Evolutionary conservation across 2,113 vertebrate genomes (phyloP), one percentile per base, ranked within the genome.

Genomic region (Chauna torquata): DNA sequence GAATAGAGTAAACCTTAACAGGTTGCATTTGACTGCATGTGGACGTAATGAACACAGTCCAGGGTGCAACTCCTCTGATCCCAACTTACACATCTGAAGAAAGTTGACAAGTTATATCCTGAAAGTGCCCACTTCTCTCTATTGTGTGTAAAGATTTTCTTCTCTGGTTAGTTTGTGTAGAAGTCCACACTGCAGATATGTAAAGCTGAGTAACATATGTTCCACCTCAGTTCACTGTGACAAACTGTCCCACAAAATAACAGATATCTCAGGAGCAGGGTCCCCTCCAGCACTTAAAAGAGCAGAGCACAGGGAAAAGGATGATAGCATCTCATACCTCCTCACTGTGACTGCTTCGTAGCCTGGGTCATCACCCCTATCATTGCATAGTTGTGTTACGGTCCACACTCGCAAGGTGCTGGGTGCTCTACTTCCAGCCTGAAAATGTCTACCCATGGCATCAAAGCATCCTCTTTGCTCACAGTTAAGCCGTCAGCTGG

Each of bases 261-360:
- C 25, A 84, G 9, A 8, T 50, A 6, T 44, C 28, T 77, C 49
- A 62, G 11, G 12, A 16, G 4, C 0, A 38, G 38, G 20, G 25
- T 64, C 34, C 12, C 78, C 55, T 54, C 20, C 45, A 80, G 8
- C 28, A 54, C 16, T 4, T 15, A 62, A 40, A 75, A 74, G 80
- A 84, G 7, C 15, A 78, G 25, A 93, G 52, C 49, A 72, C 34
- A 61, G 12, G 44, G 28, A 54, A 76, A 55, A 76, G 18, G 7
- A 34, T 8, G 69, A 27, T 34, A 66, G 9, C 1, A 0, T 30
- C 38, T 84, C 40, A n/a, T 27, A 8, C 12, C 7, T 78, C 11
- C 40, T 52, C 16, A n/a, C 3, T 54, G 38, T 30, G 38, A 34
- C 8, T 16, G 5, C 17, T 32, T 4, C 1, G 1, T 12, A 61